Conservation (phyloP, 2,797 vertebrate species). For the Nothura maculosa region DNA sequence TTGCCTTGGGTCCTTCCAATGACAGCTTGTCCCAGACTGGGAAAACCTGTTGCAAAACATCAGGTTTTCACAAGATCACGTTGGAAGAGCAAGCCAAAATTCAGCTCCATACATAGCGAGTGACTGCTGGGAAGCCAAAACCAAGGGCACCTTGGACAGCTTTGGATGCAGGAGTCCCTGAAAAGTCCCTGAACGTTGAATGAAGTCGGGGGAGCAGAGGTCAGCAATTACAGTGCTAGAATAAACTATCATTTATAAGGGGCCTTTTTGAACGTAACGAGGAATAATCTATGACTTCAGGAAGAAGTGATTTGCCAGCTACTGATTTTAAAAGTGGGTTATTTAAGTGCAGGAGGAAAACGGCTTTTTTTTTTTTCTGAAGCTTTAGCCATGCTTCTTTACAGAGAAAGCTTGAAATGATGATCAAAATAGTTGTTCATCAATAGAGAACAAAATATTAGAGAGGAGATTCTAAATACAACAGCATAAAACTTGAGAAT, state of each 20-base stretch:
- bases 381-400: background rate
- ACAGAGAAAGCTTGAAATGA: background rate
- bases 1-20: conserved; percentile 34
- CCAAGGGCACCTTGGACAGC: accelerated
- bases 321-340: background rate
- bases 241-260: background rate
- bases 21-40: background rate
- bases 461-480: background rate
- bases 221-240: background rate
- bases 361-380: background rate
- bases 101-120: background rate
- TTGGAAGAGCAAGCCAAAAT: background rate
- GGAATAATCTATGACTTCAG: background rate
- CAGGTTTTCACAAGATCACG: conserved; percentile 11
- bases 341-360: background rate
- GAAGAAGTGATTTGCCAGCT: background rate
- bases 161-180: background rate
- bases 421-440: background rate
- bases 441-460: too few species aligned
- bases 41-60: conserved; percentile 55
- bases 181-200: background rate
- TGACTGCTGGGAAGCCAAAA: background rate
- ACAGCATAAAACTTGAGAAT: background rate
- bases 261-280: background rate
- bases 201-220: background rate